Evolutionary conservation across 2,888 invertebrate species (phyloP).

Genomic region (Sarcophaga subvicina): DNA sequence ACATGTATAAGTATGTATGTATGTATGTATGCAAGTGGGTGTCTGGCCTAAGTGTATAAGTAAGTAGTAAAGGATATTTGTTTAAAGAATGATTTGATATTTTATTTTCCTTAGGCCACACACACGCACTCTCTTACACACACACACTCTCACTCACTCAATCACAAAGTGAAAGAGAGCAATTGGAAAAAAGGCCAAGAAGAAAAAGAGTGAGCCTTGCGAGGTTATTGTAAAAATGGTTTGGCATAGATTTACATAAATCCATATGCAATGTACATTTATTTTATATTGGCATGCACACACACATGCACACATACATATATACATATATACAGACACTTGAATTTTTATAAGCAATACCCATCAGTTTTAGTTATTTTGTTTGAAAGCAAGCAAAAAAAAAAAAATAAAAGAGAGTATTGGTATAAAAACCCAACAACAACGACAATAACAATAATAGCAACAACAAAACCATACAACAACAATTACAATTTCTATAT

Average conservation of each 20-base stretch:
- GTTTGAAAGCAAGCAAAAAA: conserved; percentile 17
- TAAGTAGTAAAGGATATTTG: conserved; percentile 60
- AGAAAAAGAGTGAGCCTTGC: neutral
- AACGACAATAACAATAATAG: neutral
- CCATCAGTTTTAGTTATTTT: conserved; percentile 56
- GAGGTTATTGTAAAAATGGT: conserved; percentile 57
- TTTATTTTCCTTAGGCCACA: conserved; percentile 31
- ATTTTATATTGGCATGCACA: conserved; percentile 63
- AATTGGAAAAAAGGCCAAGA: neutral
- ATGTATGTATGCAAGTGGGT: conserved; percentile 49
- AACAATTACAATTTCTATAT: conserved; percentile 13
- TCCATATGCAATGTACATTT: conserved; percentile 77
- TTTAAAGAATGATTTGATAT: conserved; percentile 67
- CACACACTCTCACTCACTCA: too few relatives aligned
- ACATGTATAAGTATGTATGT: conserved; percentile 4
- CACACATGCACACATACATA: conserved; percentile 27
- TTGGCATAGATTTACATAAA: conserved; percentile 78
- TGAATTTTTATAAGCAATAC: conserved; percentile 22
- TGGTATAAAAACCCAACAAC: too few relatives aligned
- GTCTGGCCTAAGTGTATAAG: conserved; percentile 24
- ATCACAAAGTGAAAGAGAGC: neutral
- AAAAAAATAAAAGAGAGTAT: neutral
- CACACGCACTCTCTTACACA: too few relatives aligned
- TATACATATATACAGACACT: conserved; percentile 15
- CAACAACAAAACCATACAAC: too few relatives aligned